phyloP scores from a whole-genome alignment of 2,113 vertebrate species.

The Seriola dumerili region DNA sequence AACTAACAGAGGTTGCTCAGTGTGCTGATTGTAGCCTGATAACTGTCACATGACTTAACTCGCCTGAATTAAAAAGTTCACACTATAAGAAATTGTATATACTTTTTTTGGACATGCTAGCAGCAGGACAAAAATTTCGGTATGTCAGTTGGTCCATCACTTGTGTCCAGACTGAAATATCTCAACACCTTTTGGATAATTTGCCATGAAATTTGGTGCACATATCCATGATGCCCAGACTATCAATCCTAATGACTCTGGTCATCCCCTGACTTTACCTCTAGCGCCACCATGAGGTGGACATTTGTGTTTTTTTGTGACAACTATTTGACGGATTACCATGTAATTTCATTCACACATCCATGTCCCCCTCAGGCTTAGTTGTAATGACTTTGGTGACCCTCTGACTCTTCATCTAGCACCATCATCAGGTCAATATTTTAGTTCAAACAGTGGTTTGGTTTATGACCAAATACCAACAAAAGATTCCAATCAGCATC shows the following conservation, averaged over 20 bases:
- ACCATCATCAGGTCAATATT: not conserved
- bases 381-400: not conserved
- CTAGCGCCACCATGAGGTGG: not conserved
- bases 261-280: not conserved
- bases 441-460: not conserved
- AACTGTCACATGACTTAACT: not conserved
- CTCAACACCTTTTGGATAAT: not conserved
- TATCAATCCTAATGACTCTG: not conserved
- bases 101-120: not conserved
- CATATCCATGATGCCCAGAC: not conserved
- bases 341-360: not conserved
- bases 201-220: not conserved
- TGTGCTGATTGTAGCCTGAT: not conserved
- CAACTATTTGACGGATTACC: too few species aligned
- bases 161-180: not conserved
- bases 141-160: not conserved
- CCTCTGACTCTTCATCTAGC: not conserved
- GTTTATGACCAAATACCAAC: not conserved
- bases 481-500: not conserved
- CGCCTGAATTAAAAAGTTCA: not conserved
- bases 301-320: not conserved
- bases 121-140: too few species aligned
- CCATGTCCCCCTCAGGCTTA: not conserved
- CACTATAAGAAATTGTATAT: not conserved
- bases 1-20: not conserved